Percentiles rank a stretch among this genome's conserved stretches.
phyloP scores from a whole-genome alignment of 2,797 vertebrate species.

The Melanogrammus aeglefinus region DNA sequence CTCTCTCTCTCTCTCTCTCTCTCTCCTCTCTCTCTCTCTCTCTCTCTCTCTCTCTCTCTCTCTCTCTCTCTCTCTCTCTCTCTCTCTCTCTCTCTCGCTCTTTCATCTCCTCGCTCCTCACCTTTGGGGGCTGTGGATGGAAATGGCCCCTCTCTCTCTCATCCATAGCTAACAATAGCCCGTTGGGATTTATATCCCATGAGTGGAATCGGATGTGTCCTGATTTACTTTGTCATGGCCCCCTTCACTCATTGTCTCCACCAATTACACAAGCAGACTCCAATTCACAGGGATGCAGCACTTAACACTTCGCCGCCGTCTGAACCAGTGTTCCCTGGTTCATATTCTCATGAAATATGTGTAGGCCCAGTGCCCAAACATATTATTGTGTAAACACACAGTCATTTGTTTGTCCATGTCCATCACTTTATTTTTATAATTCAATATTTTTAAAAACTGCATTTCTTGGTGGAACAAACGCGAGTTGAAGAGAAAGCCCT shows the following conservation, averaged over 20 bases:
- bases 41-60: slow-evolving; percentile 2
- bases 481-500: slow-evolving; percentile 20
- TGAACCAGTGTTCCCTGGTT: slow-evolving; percentile 12
- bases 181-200: slow-evolving; percentile 34
- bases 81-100: slow-evolving; percentile 12
- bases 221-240: slow-evolving; percentile 44
- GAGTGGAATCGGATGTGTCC: slow-evolving; percentile 39
- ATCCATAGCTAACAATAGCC: slow-evolving; percentile 34
- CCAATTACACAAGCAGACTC: slow-evolving; percentile 51
- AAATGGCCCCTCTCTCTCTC: slow-evolving; percentile 45
- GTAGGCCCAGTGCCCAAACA: slow-evolving; percentile 3
- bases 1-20: slow-evolving; percentile 49
- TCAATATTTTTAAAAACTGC: too few species aligned
- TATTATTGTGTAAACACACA: not conserved
- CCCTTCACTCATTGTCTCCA: slow-evolving; percentile 46
- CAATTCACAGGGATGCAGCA: slow-evolving; percentile 5
- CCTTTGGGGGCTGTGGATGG: slow-evolving; percentile 33
- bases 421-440: too few species aligned
- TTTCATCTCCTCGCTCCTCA: slow-evolving; percentile 5
- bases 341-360: slow-evolving; percentile 14
- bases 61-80: slow-evolving; percentile 50
- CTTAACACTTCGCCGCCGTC: slow-evolving; percentile 33
- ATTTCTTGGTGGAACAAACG: not conserved
- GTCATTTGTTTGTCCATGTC: too few species aligned
- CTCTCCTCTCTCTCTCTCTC: slow-evolving; percentile 44